A percentile compares a stretch with the other conserved stretches of the same genome.
These are phyloP conservation scores for Austrolebias charrua DNA, from an alignment of 2,797 vertebrate species.

Conservation along the genomic window DNA sequence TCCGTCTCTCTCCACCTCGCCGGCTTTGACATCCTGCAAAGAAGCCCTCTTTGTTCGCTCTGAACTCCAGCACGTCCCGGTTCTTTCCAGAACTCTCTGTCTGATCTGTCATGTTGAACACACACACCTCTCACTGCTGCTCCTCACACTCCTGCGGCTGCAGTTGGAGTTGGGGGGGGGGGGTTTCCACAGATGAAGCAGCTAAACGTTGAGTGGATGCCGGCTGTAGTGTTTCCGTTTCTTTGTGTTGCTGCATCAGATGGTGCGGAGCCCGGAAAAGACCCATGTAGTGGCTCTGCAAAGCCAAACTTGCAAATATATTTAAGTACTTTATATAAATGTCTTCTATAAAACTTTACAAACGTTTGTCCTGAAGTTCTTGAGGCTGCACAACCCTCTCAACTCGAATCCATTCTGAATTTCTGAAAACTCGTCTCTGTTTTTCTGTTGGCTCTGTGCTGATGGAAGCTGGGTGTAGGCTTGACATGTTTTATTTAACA, in stretches of 20 bases:
- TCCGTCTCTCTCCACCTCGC: slow-evolving; percentile 3
- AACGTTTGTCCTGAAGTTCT: slow-evolving; percentile 64
- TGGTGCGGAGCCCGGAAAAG: slow-evolving; percentile 19
- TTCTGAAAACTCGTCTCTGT: slow-evolving; percentile 20
- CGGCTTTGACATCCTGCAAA: slow-evolving; percentile 4
- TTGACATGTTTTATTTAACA: slow-evolving; percentile 35
- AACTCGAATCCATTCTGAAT: slow-evolving; percentile 18
- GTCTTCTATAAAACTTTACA: slow-evolving; percentile 32
- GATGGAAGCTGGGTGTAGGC: slow-evolving; percentile 30
- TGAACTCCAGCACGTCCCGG: slow-evolving; percentile 7
- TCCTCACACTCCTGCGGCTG: slow-evolving; percentile 41
- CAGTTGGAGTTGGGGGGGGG: slow-evolving; percentile 23
- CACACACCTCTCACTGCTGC: slow-evolving; percentile 13
- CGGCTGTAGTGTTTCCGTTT: neutral
- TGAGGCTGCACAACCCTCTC: slow-evolving; percentile 49
- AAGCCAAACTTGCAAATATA: slow-evolving; percentile 34
- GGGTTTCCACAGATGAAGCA: slow-evolving; percentile 31
- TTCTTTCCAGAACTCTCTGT: slow-evolving; percentile 6
- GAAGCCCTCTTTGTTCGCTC: slow-evolving; percentile 9
- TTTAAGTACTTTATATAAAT: slow-evolving; percentile 26
- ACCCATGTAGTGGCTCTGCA: slow-evolving; percentile 13
- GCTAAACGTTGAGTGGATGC: slow-evolving; percentile 12
- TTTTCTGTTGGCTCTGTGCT: slow-evolving; percentile 35
- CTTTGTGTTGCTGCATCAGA: slow-evolving; percentile 24
- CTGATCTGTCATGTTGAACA: neutral